Percentiles rank a stretch among this genome's conserved stretches.
Evolutionary conservation across 2,113 vertebrate species (phyloP).

Genomic region (Apteryx owenii): DNA sequence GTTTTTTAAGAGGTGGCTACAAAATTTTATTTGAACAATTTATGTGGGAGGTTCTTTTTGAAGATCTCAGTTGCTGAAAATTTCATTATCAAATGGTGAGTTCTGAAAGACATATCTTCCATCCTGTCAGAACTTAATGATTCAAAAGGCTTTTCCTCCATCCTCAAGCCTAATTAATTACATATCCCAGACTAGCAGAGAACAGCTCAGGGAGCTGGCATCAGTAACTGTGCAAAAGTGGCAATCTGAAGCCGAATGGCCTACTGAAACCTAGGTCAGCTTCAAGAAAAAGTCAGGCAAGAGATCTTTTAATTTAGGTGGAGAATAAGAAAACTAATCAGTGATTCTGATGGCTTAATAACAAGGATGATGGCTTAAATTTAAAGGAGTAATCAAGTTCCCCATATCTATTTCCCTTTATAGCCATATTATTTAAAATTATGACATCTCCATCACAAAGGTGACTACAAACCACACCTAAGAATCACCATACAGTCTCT

Average conservation of each 20-base stretch:
- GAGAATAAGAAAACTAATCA: not conserved
- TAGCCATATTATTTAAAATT: not conserved
- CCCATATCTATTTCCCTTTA: not conserved
- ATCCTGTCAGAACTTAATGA: not conserved
- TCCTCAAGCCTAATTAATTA: not conserved
- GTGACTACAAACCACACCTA: not conserved
- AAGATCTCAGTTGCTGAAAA: constrained; percentile 19
- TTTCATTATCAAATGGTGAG: not conserved
- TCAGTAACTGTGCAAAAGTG: not conserved
- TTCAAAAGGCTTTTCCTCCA: not conserved
- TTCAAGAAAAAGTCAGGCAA: not conserved
- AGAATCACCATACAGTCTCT: not conserved
- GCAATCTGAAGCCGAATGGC: not conserved
- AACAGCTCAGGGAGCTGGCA: not conserved
- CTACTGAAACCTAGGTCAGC: not conserved
- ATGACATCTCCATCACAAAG: not conserved
- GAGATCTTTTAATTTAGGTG: not conserved
- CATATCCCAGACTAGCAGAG: not conserved
- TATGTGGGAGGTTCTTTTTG: not conserved
- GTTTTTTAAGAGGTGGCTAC: constrained; percentile 6
- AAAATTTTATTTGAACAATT: constrained; percentile 50
- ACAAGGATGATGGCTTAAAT: not conserved
- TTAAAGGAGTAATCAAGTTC: not conserved
- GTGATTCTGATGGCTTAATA: not conserved
- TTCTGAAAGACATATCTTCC: not conserved